Conservation (phyloP, 1,140 invertebrate genomes). For the Drosophila eugracilis region DNA sequence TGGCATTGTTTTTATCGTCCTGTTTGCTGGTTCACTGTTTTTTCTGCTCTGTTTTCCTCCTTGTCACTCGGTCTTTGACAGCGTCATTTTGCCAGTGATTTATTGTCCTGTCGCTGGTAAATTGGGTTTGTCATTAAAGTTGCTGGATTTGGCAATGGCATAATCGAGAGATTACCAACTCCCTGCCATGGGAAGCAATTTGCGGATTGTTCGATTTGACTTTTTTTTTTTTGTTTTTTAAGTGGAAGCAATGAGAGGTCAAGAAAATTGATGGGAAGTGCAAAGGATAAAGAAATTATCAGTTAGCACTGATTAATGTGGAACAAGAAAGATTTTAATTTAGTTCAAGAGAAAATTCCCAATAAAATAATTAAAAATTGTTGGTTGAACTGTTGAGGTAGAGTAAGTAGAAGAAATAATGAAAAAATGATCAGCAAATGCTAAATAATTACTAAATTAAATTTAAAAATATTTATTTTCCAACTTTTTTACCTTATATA, state of each 20-base stretch:
- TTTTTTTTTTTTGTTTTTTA: background rate
- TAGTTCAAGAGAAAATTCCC: no score
- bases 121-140: conserved; percentile 78
- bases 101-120: conserved; percentile 60
- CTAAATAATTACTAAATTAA: no score
- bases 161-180: conserved; percentile 63
- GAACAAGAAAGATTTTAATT: no score
- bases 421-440: no score
- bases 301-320: background rate
- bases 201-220: conserved; percentile 20
- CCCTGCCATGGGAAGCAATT: conserved; percentile 4
- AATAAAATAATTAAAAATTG: no score
- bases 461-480: no score
- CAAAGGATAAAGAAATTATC: background rate
- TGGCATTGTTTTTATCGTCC: conserved; percentile 71
- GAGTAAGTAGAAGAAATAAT: no score
- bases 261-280: background rate
- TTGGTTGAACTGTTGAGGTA: no score
- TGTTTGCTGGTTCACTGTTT: conserved; percentile 23
- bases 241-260: background rate
- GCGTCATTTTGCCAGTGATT: conserved; percentile 73
- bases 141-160: conserved; percentile 51
- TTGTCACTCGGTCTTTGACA: conserved; percentile 68
- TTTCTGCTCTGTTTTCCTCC: conserved; percentile 17
- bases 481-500: no score